Percentiles rank a stretch among this genome's conserved stretches.
These are phyloP conservation scores for Bombus sibiricus DNA, from an alignment of 1,140 invertebrate species.

Conservation along the genomic window DNA sequence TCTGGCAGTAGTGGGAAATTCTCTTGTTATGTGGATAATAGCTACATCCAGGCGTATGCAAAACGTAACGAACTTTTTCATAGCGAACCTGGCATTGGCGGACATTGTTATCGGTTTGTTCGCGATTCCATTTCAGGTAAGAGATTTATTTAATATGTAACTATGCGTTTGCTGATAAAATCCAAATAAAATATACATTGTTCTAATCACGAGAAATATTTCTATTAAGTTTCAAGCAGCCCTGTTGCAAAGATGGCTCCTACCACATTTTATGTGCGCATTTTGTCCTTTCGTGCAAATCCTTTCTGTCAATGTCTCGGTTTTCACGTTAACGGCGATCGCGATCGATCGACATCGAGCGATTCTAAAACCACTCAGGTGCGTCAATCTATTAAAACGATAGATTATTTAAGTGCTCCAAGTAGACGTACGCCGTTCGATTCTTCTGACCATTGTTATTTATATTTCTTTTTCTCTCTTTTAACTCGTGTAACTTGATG, in stretches of 20 bases:
- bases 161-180: not conserved
- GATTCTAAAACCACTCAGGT: slow-evolving; percentile 88
- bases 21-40: slow-evolving; percentile 92
- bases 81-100: slow-evolving; percentile 90
- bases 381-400: slow-evolving; percentile 54
- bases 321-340: slow-evolving; percentile 92
- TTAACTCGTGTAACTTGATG: not conserved
- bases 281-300: slow-evolving; percentile 92
- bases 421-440: not conserved
- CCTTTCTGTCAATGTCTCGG: slow-evolving; percentile 90
- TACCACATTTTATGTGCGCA: slow-evolving; percentile 92
- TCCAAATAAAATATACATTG: not conserved
- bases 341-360: slow-evolving; percentile 90
- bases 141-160: not conserved
- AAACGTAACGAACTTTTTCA: slow-evolving; percentile 92
- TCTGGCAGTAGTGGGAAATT: slow-evolving; percentile 91
- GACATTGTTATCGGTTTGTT: slow-evolving; percentile 91
- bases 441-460: too few relatives aligned
- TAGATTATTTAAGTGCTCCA: too few relatives aligned
- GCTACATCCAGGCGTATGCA: slow-evolving; percentile 89
- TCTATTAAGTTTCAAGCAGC: slow-evolving; percentile 90
- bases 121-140: slow-evolving; percentile 91
- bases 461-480: not conserved
- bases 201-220: not conserved
- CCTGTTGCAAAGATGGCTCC: slow-evolving; percentile 90